Evolutionary conservation across 2,888 invertebrate genomes (phyloP).

Genomic region (Leistus spinibarbis): DNA sequence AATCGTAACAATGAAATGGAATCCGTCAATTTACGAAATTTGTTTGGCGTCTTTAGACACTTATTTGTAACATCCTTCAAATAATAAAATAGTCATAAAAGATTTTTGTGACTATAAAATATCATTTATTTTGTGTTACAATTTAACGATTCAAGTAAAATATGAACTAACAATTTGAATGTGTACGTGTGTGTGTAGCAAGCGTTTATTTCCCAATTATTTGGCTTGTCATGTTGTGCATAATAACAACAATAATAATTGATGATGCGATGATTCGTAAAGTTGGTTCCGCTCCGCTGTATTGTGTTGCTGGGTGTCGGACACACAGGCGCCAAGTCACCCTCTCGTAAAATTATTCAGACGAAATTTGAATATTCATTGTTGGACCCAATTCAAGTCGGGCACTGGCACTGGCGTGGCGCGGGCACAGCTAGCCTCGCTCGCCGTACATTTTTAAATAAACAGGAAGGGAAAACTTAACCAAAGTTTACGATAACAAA

Average conservation of each 20-base stretch:
- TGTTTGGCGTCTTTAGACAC: background rate
- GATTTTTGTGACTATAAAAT: no score
- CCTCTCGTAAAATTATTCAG: background rate
- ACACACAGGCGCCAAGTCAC: slow-evolving; percentile 18
- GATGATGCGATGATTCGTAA: background rate
- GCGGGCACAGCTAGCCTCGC: background rate
- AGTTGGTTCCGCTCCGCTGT: background rate
- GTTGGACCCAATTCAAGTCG: background rate
- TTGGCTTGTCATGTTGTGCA: background rate
- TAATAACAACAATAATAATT: background rate
- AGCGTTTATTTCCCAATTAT: background rate
- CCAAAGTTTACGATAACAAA: background rate
- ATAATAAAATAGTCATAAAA: background rate
- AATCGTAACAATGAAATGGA: background rate
- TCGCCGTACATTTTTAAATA: background rate
- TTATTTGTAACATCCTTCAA: background rate
- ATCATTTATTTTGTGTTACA: no score
- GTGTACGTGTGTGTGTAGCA: background rate
- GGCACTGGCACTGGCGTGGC: no score
- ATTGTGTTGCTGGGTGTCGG: slow-evolving; percentile 9
- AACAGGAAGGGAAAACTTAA: background rate
- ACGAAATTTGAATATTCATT: slow-evolving; percentile 25
- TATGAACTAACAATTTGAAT: no score
- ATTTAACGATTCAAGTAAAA: no score
- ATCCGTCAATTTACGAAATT: background rate